Conservation (phyloP, 2,888 invertebrate species). For the Drosophila monieri region DNA sequence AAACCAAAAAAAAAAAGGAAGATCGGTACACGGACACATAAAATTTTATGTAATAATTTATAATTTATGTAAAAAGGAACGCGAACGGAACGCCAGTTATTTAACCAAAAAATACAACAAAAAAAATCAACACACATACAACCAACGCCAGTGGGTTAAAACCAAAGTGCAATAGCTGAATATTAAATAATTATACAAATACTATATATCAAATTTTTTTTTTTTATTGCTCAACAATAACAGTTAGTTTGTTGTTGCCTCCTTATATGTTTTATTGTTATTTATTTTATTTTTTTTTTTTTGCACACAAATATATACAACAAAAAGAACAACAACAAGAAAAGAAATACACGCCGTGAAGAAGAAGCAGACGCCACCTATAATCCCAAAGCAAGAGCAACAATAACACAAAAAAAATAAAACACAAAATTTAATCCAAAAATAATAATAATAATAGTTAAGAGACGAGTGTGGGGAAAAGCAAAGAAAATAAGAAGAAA, state of each 20-base stretch:
- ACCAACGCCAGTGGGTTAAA: constrained; percentile 2
- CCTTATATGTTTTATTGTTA: not conserved
- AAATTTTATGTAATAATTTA: constrained; percentile 34
- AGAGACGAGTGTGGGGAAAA: not conserved
- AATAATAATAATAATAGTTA: not conserved
- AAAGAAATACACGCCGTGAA: constrained; percentile 1
- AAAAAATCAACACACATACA: not conserved
- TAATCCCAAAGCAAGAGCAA: not conserved
- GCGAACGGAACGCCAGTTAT: constrained; percentile 3
- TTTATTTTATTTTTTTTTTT: not conserved
- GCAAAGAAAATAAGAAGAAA: not conserved
- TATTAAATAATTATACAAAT: not conserved
- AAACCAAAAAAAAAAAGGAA: constrained; percentile 2
- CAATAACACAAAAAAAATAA: not conserved
- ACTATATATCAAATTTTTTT: not conserved
- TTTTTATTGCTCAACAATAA: constrained; percentile 5
- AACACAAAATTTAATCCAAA: not conserved
- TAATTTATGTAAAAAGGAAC: constrained; percentile 5
- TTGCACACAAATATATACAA: not conserved
- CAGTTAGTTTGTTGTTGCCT: constrained; percentile 4
- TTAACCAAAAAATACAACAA: not conserved
- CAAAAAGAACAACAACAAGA: not conserved
- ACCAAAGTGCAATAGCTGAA: constrained; percentile 7
- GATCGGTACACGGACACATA: constrained; percentile 9
- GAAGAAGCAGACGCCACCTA: constrained; percentile 4